Evolutionary conservation across 2,888 invertebrate genomes (phyloP), one percentile per base, ranked within the genome.

Genomic region (Tigriopus californicus): DNA sequence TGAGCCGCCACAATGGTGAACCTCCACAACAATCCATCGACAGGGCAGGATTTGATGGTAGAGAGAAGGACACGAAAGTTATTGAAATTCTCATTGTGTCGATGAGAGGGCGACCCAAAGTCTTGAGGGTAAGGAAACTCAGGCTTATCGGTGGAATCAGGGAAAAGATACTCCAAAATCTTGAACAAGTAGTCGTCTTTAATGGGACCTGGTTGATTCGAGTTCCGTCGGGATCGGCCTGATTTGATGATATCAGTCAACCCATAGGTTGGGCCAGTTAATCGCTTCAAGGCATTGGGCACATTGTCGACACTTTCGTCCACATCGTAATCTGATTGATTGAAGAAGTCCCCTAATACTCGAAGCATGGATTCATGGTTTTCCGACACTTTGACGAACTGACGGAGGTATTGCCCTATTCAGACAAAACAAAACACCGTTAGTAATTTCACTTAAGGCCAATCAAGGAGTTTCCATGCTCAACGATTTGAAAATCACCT

Each of bases 111-210:
- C 2, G 13, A 5, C 55, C 60, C 15, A 57, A 47, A 46, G 15
- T 25, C 60, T 25, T 41, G 4, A 2, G 63, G 61, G 46, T 60
- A 62, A 8, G 62, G 61, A 15, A 60, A 47, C 54, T 42, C 58
- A 13, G 62, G 58, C 48, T 79, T 76, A 60, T 80, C 77, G 64
- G 84, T 81, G 60, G 88, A 86, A 76, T 91, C 90, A 58, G 91
- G 91, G 69, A 91, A 91, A 24, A 91, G 72, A 70, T 82, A 90
- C 68, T 83, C 82, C 55, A 92, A 70, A 65, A 91, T 77, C 47
- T 83, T 79, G 69, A 82, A 80, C 42, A 92, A 71, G 62, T 83
- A 74, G 40, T 82, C 81, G 66, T 82, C 82, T 13, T 81, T 74
- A 66, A 92, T 80, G 1, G 89, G 88, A 1, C 86, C 85, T 12